Conservation (phyloP, 2,888 invertebrate genomes). For the Cylindroiulus punctatus region DNA sequence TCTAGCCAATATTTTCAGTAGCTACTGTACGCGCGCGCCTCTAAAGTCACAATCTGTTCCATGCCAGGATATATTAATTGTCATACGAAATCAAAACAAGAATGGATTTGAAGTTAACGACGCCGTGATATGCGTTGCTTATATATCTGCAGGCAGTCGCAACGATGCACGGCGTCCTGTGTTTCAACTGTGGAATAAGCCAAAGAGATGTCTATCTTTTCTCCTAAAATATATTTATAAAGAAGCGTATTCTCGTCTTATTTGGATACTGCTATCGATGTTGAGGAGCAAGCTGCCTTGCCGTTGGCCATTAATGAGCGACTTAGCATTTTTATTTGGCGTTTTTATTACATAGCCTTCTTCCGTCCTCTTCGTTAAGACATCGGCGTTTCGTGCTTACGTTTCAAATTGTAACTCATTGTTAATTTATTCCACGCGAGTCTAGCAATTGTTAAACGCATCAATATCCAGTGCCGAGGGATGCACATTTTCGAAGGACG, state of each 20-base stretch:
- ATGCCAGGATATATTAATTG: background rate
- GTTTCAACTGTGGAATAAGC: background rate
- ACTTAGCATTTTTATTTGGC: background rate
- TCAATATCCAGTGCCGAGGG: background rate
- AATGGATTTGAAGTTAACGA: background rate
- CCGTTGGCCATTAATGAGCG: background rate
- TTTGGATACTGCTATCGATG: background rate
- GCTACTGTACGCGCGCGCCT: background rate
- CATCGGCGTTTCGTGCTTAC: background rate
- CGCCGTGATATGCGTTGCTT: background rate
- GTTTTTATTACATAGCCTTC: background rate
- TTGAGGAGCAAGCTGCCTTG: background rate
- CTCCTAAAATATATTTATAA: background rate
- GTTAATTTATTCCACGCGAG: constrained; percentile 11
- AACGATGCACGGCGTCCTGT: background rate
- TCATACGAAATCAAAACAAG: background rate
- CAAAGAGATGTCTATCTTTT: constrained; percentile 10
- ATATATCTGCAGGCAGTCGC: background rate
- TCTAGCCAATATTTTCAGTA: background rate
- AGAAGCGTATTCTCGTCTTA: background rate
- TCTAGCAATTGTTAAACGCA: background rate
- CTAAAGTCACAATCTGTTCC: background rate
- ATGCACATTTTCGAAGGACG: background rate
- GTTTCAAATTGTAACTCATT: constrained; percentile 2
- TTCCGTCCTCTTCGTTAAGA: constrained; percentile 2